These are phyloP conservation scores for Pentalonia nigronervosa DNA, from an alignment of 1,140 invertebrate species.

Conservation along the genomic window DNA sequence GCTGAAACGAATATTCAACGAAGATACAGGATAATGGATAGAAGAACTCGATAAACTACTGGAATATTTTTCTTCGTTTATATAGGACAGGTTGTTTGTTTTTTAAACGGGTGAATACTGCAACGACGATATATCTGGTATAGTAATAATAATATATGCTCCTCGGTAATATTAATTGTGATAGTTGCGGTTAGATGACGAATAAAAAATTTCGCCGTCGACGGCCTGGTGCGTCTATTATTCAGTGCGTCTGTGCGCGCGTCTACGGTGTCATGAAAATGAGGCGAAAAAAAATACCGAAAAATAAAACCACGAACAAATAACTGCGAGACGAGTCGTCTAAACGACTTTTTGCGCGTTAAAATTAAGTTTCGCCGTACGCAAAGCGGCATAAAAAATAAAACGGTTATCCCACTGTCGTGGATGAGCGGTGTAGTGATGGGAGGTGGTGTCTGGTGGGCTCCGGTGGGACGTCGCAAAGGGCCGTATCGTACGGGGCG, in stretches of 20 bases:
- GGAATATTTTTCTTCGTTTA: background rate
- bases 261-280: background rate
- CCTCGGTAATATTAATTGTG: background rate
- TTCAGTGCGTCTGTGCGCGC: background rate
- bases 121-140: background rate
- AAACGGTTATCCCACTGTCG: background rate
- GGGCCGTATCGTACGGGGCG: background rate
- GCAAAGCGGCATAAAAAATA: background rate
- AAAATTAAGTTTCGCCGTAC: background rate
- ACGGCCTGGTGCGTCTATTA: background rate
- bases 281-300: background rate
- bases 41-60: background rate
- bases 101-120: background rate
- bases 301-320: slow-evolving; percentile 9
- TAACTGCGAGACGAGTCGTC: background rate
- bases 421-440: background rate
- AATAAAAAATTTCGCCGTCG: background rate
- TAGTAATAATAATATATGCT: background rate
- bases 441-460: no score
- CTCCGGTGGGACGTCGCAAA: no score
- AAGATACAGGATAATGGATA: background rate
- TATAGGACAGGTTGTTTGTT: no score
- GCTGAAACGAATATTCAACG: background rate
- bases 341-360: background rate
- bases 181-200: background rate